Evolutionary conservation across 2,888 invertebrate genomes (phyloP), one percentile per base, ranked within the genome.

Genomic region (Megamerina dolium): DNA sequence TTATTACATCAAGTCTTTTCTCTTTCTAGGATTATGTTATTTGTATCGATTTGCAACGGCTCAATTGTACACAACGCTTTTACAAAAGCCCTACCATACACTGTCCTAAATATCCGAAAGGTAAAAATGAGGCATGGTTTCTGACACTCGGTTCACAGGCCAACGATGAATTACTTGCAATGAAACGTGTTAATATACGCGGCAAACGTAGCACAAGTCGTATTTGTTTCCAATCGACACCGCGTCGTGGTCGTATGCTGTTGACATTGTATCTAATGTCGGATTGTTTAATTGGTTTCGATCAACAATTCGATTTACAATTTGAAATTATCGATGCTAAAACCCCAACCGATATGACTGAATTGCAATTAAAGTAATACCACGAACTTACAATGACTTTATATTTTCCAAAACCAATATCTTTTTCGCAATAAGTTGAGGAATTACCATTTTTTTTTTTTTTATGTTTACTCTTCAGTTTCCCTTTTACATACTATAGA

Each of bases 81-180:
- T 34, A 47, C n/a, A 48, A 44, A 21, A 49, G 41, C 42, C 48
- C 46, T 17, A 83, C 83, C 14, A 87, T 86, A n/a, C 74, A 83
- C 48, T 84, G 90, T 47, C 87, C 90, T 0, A 81, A 83, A 49
- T 97, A 92, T 75, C 84, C 91, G 2, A 94, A 95, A 67, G 83
- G 85, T 27, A 97, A 96, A 73, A 90, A 89, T 63, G 96, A 96
- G 67, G 90, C 93, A 43, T 99, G 97, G 97, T 86, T 96, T 71
- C 64, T 94, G 2, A 78, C 92, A 0, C 73, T 97, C 8, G 95
- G 94, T 3, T 79, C 81, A 18, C 71, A 80, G 17, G 80, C 81
- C 40, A 73, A 74, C 2, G 77, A 78, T 18, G 88, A 93, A 58
- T 74, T 96, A 26, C 70, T 85, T 49, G 91, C 92, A 2, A 71